phyloP scores from a whole-genome alignment of 2,888 invertebrate species.

The Pollenia angustigena region DNA sequence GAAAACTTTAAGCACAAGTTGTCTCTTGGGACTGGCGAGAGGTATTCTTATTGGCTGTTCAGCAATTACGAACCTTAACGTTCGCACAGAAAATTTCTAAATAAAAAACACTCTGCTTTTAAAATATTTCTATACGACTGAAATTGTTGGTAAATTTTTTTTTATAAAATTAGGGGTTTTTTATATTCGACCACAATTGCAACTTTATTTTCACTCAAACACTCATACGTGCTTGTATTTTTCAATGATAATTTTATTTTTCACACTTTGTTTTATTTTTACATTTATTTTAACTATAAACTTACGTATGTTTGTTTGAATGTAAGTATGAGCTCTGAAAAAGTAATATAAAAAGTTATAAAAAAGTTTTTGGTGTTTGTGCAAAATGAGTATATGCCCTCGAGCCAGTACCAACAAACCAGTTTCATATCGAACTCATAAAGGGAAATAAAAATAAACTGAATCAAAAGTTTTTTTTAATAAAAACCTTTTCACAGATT shows the following conservation, averaged over 20 bases:
- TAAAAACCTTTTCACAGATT: slow-evolving; percentile 55
- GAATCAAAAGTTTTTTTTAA: slow-evolving; percentile 50
- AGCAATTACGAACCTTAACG: too few relatives aligned
- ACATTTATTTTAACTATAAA: slow-evolving; percentile 31
- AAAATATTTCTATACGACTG: too few relatives aligned
- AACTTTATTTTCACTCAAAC: too few relatives aligned
- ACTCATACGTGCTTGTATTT: neutral
- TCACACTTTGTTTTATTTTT: slow-evolving; percentile 23
- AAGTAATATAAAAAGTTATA: slow-evolving; percentile 41
- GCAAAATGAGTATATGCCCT: slow-evolving; percentile 17
- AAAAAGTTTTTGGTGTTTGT: slow-evolving; percentile 44
- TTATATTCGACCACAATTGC: neutral
- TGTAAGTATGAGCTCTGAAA: neutral
- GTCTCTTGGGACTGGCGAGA: too few relatives aligned
- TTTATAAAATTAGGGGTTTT: neutral
- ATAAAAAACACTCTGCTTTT: too few relatives aligned
- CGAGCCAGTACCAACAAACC: slow-evolving; percentile 26
- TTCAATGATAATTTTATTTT: slow-evolving; percentile 9
- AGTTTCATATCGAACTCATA: slow-evolving; percentile 26
- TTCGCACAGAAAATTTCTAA: too few relatives aligned
- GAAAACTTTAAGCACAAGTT: too few relatives aligned
- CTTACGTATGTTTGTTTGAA: slow-evolving; percentile 9
- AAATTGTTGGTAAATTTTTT: neutral
- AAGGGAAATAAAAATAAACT: slow-evolving; percentile 12
- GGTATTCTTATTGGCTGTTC: too few relatives aligned